Evolutionary conservation across 2,797 vertebrate species (phyloP).

Genomic region (Pipistrellus pipistrellus): DNA sequence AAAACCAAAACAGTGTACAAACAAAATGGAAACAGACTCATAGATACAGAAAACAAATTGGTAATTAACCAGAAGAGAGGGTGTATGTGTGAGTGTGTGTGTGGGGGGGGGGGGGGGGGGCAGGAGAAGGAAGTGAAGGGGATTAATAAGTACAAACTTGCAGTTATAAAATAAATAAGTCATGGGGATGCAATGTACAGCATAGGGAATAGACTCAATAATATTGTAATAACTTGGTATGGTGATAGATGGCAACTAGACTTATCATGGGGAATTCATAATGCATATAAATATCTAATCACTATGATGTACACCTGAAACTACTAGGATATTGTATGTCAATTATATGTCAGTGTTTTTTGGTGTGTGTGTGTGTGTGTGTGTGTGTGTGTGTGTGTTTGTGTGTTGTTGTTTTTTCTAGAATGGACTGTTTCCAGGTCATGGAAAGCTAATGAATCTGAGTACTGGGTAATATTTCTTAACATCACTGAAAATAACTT

Average conservation of each 20-base stretch:
- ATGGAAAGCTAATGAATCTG: neutral
- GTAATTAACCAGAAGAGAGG: neutral
- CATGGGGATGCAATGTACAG: too few species aligned
- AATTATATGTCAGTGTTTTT: neutral
- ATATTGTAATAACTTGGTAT: neutral
- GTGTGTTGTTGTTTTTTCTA: too few species aligned
- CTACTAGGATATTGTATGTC: neutral
- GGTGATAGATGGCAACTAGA: neutral
- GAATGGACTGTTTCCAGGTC: neutral
- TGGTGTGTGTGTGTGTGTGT: too few species aligned
- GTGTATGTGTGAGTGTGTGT: too few species aligned
- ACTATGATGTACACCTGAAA: neutral
- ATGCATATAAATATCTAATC: neutral
- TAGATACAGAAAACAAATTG: neutral
- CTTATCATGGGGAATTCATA: neutral
- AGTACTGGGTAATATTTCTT: neutral
- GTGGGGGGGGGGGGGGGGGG: too few species aligned
- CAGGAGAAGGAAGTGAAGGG: neutral
- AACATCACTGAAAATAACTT: slow-evolving; percentile 46
- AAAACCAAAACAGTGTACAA: neutral
- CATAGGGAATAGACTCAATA: too few species aligned
- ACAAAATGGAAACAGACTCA: neutral
- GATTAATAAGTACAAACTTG: neutral
- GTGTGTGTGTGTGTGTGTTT: too few species aligned
- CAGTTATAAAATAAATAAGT: neutral